Evolutionary conservation across 1,140 invertebrate species (phyloP).

Genomic region (Drosophila suzukii): DNA sequence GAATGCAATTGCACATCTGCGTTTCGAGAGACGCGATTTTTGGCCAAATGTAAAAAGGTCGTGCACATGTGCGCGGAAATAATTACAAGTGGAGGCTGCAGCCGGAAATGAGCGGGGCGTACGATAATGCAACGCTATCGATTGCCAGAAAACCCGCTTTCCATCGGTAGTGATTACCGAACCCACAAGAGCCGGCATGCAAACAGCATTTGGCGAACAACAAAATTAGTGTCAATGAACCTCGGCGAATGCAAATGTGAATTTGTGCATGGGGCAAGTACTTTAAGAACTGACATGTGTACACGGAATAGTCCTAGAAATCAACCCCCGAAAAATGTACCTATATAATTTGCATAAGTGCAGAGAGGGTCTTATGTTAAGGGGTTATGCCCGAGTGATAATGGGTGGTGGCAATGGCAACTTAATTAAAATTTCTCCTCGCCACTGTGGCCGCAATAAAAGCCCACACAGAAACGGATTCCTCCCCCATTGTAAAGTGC

Average conservation of each 20-base stretch:
- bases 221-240: conserved; percentile 36
- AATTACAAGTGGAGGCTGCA: conserved; percentile 32
- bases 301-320: conserved; percentile 28
- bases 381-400: conserved; percentile 44
- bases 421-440: conserved; percentile 72
- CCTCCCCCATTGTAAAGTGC: conserved; percentile 59
- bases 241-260: conserved; percentile 18
- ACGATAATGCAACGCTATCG: conserved; percentile 49
- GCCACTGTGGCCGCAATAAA: conserved; percentile 39
- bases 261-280: conserved; percentile 10
- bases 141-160: conserved; percentile 52
- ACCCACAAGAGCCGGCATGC: conserved; percentile 12
- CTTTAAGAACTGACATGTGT: conserved; percentile 22
- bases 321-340: conserved; percentile 11
- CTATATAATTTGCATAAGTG: conserved; percentile 24
- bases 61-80: conserved; percentile 57
- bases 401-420: conserved; percentile 34
- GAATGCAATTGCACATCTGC: conserved; percentile 14
- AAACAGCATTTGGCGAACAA: conserved; percentile 14
- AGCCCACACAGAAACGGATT: conserved; percentile 28
- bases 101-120: conserved; percentile 21
- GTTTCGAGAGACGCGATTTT: conserved; percentile 15
- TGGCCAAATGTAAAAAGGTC: conserved; percentile 36
- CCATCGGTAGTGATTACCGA: conserved; percentile 31
- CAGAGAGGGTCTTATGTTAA: conserved; percentile 2